A percentile compares a stretch with the other conserved stretches of the same genome.
phyloP scores from a whole-genome alignment of 2,113 vertebrate genomes.

The Cathartes aura region DNA sequence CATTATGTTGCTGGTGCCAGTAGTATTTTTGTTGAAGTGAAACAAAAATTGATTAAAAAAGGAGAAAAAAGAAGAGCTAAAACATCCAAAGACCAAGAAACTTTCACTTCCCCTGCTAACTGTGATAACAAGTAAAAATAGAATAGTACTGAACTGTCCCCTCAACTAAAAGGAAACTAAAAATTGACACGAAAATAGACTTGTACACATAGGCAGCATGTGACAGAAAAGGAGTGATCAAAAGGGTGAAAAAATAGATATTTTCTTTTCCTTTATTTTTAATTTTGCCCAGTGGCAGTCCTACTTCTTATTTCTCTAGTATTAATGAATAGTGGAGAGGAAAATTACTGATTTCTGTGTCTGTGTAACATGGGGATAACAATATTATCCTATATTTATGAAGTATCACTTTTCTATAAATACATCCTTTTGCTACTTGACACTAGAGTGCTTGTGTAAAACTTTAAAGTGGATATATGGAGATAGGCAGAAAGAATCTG shows the following conservation, averaged over 20 bases:
- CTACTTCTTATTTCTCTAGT: background rate
- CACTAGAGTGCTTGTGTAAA: background rate
- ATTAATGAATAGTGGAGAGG: background rate
- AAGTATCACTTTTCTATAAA: background rate
- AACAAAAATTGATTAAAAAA: background rate
- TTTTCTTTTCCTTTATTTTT: background rate
- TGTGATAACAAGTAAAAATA: conserved; percentile 11
- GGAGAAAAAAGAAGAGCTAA: background rate
- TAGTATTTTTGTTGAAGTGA: background rate
- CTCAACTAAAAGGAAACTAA: background rate
- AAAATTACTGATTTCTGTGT: background rate
- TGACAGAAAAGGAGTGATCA: background rate
- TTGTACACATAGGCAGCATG: background rate
- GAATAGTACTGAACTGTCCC: background rate
- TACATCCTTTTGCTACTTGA: background rate
- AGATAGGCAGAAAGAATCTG: background rate
- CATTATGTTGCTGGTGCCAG: background rate
- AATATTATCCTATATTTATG: background rate
- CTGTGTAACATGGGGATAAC: background rate
- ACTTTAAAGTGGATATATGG: background rate
- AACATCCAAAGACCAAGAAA: background rate
- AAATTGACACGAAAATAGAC: background rate
- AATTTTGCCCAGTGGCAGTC: background rate
- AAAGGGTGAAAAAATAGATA: background rate
- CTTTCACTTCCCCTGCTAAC: background rate